Base-by-base conservation (phyloP, 1,140 invertebrate genomes). In the Teleopsis dalmanni region DNA sequence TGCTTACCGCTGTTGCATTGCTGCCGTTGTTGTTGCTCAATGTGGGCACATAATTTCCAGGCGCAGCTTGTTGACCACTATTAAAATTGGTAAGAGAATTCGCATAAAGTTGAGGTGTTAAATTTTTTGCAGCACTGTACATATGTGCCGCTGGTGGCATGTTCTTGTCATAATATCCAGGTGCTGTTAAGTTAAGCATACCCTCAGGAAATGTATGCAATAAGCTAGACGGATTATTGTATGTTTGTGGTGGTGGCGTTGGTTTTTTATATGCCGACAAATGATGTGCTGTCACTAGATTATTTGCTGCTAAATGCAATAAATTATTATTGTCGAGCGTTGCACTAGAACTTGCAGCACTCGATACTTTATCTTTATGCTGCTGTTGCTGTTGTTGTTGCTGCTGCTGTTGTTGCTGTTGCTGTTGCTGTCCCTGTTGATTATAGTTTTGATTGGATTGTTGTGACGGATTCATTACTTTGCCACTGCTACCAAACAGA, bases 81-180 rank as follows among this genome's bases (percentile, higher is more conserved):
- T 48, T 25, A 44, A 33, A 6, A 43, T 49, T 7, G 27, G 19
- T 6, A 22, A 43, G 26, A 14, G 45, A 23, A 47, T 48, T 53
- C 6, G 41, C 25, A 29, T 52, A 52, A 21, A 49, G 23, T 29
- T 52, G 55, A 14, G 37, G 31, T 2, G 36, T 13, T 13, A 50
- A 26, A 21, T 37, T 31, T 27, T 51, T 51, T 11, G 61, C 59
- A 23, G 51, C 27, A 13, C 47, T 48, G 42, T 59, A 65, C 60
- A 70, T 71, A 25, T 71, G 67, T 2, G 67, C 67, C 6, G 65
- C 61, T 27, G 67, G 67, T 26, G 67, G 66, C 57, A 66, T 63
- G 9, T 54, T 52, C 45, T 71, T 71, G 34, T 71, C 62, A 35
- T 70, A 70, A 21, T 70, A 71, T 41, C 57, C 59, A 13, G 46